phyloP scores from a whole-genome alignment of 1,140 invertebrate genomes.

The Meloidogyne floridensis region DNA sequence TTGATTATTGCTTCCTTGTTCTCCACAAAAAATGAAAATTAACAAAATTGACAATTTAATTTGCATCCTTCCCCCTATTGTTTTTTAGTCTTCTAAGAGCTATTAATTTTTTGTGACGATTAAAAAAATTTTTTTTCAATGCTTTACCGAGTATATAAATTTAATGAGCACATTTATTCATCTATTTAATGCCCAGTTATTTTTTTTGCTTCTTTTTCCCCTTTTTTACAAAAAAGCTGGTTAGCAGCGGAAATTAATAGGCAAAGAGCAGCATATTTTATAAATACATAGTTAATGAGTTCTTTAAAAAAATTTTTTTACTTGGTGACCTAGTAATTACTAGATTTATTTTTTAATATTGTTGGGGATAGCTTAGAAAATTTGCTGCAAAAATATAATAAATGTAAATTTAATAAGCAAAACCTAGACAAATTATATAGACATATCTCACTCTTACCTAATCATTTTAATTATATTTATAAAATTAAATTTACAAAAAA shows the following conservation, averaged over 20 bases:
- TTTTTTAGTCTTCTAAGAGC: neutral
- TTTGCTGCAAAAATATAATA: no score
- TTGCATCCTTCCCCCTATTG: neutral
- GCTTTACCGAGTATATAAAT: neutral
- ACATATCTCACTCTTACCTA: no score
- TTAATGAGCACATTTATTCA: neutral
- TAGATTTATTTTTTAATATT: no score
- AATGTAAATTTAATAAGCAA: no score
- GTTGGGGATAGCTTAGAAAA: no score
- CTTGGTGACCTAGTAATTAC: no score
- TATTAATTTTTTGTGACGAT: neutral
- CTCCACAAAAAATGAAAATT: neutral
- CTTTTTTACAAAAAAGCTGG: neutral
- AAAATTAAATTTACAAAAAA: no score
- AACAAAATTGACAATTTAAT: neutral
- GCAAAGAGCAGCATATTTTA: neutral
- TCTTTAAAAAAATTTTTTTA: no score
- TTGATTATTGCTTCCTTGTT: neutral
- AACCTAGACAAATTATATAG: no score
- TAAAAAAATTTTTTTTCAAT: neutral
- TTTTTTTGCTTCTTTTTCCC: neutral
- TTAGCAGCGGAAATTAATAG: neutral
- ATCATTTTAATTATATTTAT: no score
- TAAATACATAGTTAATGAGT: neutral
- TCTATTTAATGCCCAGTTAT: slow-evolving; percentile 1